Conservation (phyloP, 2,888 invertebrate genomes). For the Hofmannophila pseudospretella region DNA sequence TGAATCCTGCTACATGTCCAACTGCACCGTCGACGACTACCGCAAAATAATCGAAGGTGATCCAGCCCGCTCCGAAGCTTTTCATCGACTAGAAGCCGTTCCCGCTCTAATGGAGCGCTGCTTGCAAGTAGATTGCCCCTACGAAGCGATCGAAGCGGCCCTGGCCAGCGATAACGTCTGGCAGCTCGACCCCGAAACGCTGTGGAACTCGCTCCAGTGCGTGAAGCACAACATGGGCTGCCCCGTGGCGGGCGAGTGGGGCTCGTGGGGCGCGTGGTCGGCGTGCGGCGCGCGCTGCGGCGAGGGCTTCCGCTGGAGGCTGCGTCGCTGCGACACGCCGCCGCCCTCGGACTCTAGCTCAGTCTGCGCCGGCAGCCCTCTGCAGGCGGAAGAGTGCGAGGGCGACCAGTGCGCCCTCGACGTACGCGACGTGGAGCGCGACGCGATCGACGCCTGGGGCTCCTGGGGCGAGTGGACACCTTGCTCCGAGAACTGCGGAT, state of each 20-base stretch:
- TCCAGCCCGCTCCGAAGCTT: conserved; percentile 42
- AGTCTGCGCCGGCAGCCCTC: conserved; percentile 46
- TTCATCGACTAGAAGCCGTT: conserved; percentile 51
- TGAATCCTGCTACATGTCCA: conserved; percentile 53
- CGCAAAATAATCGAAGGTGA: conserved; percentile 50
- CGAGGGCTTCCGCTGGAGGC: conserved; percentile 51
- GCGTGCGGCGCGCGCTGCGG: conserved; percentile 64
- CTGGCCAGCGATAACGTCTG: conserved; percentile 53
- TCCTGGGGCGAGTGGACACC: conserved; percentile 61
- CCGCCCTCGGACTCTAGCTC: conserved; percentile 50
- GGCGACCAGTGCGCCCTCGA: conserved; percentile 61
- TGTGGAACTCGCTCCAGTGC: conserved; percentile 72
- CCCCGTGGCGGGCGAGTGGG: conserved; percentile 62
- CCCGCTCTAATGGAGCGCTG: conserved; percentile 65
- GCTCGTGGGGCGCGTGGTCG: conserved; percentile 59
- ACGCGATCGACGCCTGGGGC: conserved; percentile 51
- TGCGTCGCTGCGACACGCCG: conserved; percentile 57
- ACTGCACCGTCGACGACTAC: conserved; percentile 61
- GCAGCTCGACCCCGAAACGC: conserved; percentile 53
- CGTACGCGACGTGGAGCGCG: conserved; percentile 24
- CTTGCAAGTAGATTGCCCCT: conserved; percentile 60
- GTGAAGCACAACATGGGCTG: conserved; percentile 72
- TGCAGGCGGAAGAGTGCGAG: conserved; percentile 48
- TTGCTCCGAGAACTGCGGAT: conserved; percentile 65
- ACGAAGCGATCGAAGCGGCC: conserved; percentile 55